Percentiles rank a stretch among this genome's conserved stretches.
Conservation (phyloP, 2,113 vertebrate genomes). For the Carassius auratus region DNA sequence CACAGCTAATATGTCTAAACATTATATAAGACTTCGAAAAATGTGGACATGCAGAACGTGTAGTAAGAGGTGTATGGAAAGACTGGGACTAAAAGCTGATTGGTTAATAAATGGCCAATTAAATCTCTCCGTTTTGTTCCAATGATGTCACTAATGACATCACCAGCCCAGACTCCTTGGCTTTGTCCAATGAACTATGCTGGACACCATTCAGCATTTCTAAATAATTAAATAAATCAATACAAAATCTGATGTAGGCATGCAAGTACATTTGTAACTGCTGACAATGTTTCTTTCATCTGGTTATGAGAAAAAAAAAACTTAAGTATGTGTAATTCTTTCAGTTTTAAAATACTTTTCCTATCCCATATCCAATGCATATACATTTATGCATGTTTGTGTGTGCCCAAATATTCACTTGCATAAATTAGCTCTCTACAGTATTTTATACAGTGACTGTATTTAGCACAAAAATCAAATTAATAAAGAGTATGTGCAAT, state of each 20-base stretch:
- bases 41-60: neutral
- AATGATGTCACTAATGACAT: neutral
- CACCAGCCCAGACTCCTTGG: neutral
- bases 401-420: neutral
- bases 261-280: neutral
- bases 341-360: neutral
- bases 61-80: neutral
- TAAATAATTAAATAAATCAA: neutral
- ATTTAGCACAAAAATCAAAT: too few species aligned
- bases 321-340: neutral
- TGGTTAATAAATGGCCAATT: neutral
- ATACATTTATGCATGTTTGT: too few species aligned
- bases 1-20: neutral
- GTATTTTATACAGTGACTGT: neutral
- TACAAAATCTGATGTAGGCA: neutral
- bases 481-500: neutral
- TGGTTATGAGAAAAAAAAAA: neutral
- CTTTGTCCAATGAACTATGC: neutral
- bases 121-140: neutral
- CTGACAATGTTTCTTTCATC: neutral
- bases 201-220: neutral
- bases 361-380: neutral
- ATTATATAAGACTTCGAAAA: neutral
- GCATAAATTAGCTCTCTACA: neutral
- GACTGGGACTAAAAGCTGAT: constrained; percentile 4